Conservation (phyloP, 2,113 vertebrate genomes). For the Cyanoderma ruficeps region DNA sequence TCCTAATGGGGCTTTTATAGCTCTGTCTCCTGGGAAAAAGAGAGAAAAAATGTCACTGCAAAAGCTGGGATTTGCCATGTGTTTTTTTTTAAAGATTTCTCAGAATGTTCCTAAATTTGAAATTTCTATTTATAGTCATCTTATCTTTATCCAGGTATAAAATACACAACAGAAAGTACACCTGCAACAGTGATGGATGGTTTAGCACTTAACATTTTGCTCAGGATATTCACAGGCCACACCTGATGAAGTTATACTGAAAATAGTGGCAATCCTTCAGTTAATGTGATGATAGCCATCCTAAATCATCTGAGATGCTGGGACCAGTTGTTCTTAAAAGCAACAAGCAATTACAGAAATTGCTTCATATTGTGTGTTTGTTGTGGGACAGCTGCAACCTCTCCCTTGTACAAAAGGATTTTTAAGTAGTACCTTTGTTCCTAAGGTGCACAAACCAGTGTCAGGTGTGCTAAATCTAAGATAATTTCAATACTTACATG, state of each 20-base stretch:
- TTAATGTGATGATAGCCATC: not conserved
- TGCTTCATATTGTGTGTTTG: not conserved
- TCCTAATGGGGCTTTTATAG: not conserved
- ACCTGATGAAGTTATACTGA: not conserved
- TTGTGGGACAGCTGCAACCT: rapidly evolving
- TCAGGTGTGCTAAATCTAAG: not conserved
- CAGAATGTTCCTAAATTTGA: not conserved
- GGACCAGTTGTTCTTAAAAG: not conserved
- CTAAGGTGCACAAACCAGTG: not conserved
- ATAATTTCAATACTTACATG: not conserved
- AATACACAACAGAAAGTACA: not conserved
- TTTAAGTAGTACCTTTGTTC: not conserved
- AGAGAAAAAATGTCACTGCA: not conserved
- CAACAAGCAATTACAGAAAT: not conserved
- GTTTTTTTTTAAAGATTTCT: not conserved
- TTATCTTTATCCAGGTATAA: not conserved
- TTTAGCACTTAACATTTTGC: not conserved
- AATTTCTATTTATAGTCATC: not conserved
- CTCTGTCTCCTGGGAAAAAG: not conserved
- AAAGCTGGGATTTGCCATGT: not conserved
- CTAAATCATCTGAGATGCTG: not conserved
- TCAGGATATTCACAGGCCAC: slow-evolving; percentile 4
- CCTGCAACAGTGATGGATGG: not conserved
- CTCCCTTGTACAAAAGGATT: not conserved
- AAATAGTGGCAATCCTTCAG: not conserved